Evolutionary conservation across 1,140 invertebrate species (phyloP).

Genomic region (Eupeodes corollae): DNA sequence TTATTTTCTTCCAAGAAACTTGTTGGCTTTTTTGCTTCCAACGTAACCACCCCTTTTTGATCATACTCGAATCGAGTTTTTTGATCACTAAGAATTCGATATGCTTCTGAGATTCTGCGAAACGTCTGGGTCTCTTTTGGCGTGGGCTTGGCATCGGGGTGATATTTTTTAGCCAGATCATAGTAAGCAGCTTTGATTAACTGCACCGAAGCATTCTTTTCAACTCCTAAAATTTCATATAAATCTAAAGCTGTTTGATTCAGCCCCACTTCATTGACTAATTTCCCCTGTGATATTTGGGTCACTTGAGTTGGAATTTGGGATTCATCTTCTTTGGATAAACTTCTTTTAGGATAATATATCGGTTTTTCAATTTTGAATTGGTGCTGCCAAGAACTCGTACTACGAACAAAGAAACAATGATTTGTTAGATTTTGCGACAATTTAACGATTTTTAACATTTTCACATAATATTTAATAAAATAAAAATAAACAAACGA

Average conservation of each 20-base stretch:
- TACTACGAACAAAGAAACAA: neutral
- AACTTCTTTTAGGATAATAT: conserved; percentile 24
- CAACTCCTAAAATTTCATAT: conserved; percentile 72
- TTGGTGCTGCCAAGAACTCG: conserved; percentile 22
- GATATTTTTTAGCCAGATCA: conserved; percentile 58
- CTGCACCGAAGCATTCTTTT: conserved; percentile 56
- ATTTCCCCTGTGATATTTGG: conserved; percentile 2
- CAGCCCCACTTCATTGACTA: conserved; percentile 36
- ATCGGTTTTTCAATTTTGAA: conserved; percentile 14
- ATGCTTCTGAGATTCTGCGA: conserved; percentile 80
- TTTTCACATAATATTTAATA: no score
- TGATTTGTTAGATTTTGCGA: no score
- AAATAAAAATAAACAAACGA: no score
- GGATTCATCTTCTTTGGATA: conserved; percentile 7
- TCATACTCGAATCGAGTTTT: conserved; percentile 70
- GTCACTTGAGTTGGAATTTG: conserved; percentile 8
- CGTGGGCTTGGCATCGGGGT: conserved; percentile 56
- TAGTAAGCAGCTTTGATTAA: conserved; percentile 77
- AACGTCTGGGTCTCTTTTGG: conserved; percentile 64
- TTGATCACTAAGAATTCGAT: conserved; percentile 68
- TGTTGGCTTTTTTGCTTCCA: no score
- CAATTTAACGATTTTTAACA: no score
- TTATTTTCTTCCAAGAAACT: no score
- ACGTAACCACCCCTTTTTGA: conserved; percentile 22
- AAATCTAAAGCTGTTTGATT: conserved; percentile 55